phyloP scores from a whole-genome alignment of 2,888 invertebrate species.

The Steinernema hermaphroditum region DNA sequence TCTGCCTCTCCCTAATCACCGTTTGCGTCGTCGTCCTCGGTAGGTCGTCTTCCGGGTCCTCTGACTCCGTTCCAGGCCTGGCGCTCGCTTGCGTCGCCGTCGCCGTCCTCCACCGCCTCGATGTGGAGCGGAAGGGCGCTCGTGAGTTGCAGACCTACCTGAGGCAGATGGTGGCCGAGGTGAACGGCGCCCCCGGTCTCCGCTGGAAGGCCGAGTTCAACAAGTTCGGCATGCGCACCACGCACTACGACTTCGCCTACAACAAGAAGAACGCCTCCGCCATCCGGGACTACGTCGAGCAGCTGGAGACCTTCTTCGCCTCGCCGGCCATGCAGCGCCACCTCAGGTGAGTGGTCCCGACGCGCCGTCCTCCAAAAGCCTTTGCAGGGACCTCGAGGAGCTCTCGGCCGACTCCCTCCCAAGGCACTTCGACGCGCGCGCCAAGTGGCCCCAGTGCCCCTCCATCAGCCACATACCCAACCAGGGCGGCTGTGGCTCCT shows the following conservation, averaged over 20 bases:
- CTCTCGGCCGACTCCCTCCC: slow-evolving; percentile 53
- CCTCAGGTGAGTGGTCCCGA: slow-evolving; percentile 47
- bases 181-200: slow-evolving; percentile 55
- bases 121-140: not conserved
- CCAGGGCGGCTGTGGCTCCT: slow-evolving; percentile 66
- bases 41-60: not conserved
- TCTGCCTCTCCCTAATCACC: not conserved
- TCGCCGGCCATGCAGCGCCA: slow-evolving; percentile 61
- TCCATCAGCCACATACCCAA: slow-evolving; percentile 61
- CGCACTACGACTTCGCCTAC: slow-evolving; percentile 44
- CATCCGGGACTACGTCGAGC: slow-evolving; percentile 59
- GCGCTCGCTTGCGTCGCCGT: slow-evolving; percentile 2
- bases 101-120: slow-evolving; percentile 7
- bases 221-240: slow-evolving; percentile 53
- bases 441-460: slow-evolving; percentile 64
- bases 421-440: slow-evolving; percentile 60
- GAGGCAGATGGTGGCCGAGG: slow-evolving; percentile 55
- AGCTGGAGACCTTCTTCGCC: slow-evolving; percentile 58
- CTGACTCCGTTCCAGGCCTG: not conserved
- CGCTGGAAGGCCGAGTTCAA: slow-evolving; percentile 64
- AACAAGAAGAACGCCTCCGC: slow-evolving; percentile 62
- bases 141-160: slow-evolving; percentile 54
- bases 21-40: slow-evolving; percentile 9
- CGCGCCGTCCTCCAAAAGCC: not conserved
- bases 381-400: slow-evolving; percentile 55